Evolutionary conservation across 1,140 invertebrate genomes (phyloP).

Genomic region (Yoshiicerus persimilis): DNA sequence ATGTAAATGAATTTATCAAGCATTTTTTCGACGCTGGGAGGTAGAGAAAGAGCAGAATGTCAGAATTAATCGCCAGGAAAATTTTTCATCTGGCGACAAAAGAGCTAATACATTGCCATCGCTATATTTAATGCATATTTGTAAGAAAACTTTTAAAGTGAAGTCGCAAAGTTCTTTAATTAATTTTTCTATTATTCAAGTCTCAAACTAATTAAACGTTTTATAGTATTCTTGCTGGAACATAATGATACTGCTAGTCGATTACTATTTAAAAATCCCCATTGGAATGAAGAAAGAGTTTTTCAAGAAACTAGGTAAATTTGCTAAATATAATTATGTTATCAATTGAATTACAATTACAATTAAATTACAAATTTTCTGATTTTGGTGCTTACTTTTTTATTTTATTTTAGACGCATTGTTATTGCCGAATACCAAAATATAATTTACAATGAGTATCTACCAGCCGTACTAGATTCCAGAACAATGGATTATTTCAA

Average conservation of each 20-base stretch:
- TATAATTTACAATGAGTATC: constrained; percentile 54
- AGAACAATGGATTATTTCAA: constrained; percentile 43
- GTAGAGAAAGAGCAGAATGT: not conserved
- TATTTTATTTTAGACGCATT: constrained; percentile 56
- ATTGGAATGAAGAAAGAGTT: constrained; percentile 21
- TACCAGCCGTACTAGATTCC: constrained; percentile 53
- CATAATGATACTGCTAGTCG: constrained; percentile 44
- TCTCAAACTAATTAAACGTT: too few relatives aligned
- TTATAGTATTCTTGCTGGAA: constrained; percentile 42
- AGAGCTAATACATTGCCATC: constrained; percentile 39
- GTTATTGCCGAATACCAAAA: constrained; percentile 58
- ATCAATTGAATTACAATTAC: too few relatives aligned
- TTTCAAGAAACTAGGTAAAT: too few relatives aligned
- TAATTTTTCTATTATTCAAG: not conserved
- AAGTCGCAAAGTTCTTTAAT: not conserved
- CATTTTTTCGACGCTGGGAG: too few relatives aligned
- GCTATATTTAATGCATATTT: constrained; percentile 32
- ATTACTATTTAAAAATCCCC: not conserved
- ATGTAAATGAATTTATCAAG: too few relatives aligned
- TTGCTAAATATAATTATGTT: too few relatives aligned
- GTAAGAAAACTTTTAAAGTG: too few relatives aligned
- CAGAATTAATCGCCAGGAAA: constrained; percentile 27
- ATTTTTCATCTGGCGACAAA: constrained; percentile 39
- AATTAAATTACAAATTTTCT: too few relatives aligned
- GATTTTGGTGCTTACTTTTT: too few relatives aligned